Evolutionary conservation across 2,113 vertebrate species (phyloP), one percentile per base, ranked within the genome.

Genomic region (Dinomys branickii): DNA sequence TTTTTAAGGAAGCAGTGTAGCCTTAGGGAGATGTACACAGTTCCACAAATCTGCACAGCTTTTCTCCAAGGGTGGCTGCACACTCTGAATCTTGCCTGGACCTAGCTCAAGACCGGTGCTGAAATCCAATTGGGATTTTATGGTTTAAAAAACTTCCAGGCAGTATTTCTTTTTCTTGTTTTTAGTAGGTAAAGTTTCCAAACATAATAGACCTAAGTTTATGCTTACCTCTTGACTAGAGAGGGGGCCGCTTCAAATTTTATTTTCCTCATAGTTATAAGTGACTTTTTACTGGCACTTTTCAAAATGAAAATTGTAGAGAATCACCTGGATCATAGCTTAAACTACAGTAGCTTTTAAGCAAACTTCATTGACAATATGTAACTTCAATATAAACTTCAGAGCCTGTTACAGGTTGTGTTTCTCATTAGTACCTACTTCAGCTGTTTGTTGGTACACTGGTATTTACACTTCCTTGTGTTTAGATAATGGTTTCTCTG

Each of bases 401-500:
- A 91, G 24, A 61, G 88, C 69, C 54, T 91, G 47, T 81, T 84
- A 33, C 87, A 95, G 59, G 33, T 44, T 93, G 56, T 85, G 20
- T 91, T 95, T 91, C 35, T 82, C 47, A 78, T 80, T 5, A 94
- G 58, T 54, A 91, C 5, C 47, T 78, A 86, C 83, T 94, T 95
- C 22, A 33, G 1, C n/a, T 69, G 88, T 97, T 96, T 65, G 44
- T 91, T 94, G 92, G 71, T 96, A 95, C 30, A 52, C 33, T 80
- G 16, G 56, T 98, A 83, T 92, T 95, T 95, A 75, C 7, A 87
- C 75, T 85, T 22, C 73, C 88, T 61, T 73, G 3, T 47, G 2
- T 98, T 85, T 95, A 84, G 95, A 65, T 94, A 96, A 85, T 93
- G 5, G 67, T 97, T 97, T 93, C 65, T 92, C 24, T 83, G 44